These are phyloP conservation scores for Pseudanteris insignis DNA, from an alignment of 2,888 invertebrate genomes.

Conservation along the genomic window DNA sequence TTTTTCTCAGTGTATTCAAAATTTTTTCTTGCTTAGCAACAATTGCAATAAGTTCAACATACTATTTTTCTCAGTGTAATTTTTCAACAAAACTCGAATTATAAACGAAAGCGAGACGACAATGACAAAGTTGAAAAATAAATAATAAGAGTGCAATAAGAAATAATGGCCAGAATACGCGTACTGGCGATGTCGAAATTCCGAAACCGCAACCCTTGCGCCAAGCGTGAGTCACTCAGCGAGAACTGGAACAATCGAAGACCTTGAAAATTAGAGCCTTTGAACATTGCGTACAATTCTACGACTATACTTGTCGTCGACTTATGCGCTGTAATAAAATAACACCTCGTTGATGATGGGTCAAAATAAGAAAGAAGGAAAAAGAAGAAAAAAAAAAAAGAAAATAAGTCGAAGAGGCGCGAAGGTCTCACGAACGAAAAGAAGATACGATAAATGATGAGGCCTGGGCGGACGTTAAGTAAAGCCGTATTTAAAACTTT, in stretches of 20 bases:
- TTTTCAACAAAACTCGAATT: no score
- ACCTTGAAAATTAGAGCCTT: not conserved
- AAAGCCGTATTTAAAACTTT: conserved; percentile 40
- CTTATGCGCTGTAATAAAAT: not conserved
- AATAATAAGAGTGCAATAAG: not conserved
- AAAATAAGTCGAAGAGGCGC: no score
- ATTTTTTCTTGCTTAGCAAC: no score
- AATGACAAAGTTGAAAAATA: not conserved
- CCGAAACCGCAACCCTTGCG: conserved; percentile 10
- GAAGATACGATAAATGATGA: conserved; percentile 7
- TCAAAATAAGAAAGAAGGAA: no score
- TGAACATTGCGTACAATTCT: not conserved
- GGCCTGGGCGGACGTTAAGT: conserved; percentile 34
- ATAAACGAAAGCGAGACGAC: not conserved
- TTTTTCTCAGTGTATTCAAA: no score
- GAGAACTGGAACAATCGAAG: conserved; percentile 17
- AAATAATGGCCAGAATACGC: not conserved
- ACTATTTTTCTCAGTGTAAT: no score
- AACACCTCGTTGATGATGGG: not conserved
- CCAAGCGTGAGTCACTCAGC: conserved; percentile 5
- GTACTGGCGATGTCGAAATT: conserved; percentile 4
- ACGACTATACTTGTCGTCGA: not conserved
- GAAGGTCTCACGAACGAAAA: conserved; percentile 7
- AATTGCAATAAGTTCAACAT: no score
- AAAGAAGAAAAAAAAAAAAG: no score